Evolutionary conservation across 30 jellyfish, hydroid and myxozoan genomes (phyloP).

Genomic region (Mastigias papua): DNA sequence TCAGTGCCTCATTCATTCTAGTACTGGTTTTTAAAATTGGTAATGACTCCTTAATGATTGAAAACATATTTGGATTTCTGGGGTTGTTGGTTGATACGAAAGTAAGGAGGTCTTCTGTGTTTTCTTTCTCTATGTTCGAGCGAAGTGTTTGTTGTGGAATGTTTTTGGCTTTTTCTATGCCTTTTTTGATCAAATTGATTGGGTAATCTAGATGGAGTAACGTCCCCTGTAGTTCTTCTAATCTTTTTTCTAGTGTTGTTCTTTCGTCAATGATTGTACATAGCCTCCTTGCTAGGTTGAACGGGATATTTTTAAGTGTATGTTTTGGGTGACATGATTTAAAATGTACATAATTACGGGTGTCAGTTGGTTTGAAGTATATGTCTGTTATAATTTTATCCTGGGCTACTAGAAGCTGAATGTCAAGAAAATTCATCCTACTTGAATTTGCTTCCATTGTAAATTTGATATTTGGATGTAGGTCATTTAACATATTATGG

Average conservation of each 20-base stretch:
- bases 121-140: neutral
- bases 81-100: conserved; percentile 50
- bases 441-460: conserved; percentile 15
- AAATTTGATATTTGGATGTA: conserved; percentile 1
- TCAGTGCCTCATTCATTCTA: neutral
- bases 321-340: conserved; percentile 6
- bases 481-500: conserved; percentile 1
- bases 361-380: conserved; percentile 7
- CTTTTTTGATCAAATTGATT: neutral
- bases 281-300: neutral
- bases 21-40: conserved; percentile 38
- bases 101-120: neutral
- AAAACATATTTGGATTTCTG: conserved; percentile 33
- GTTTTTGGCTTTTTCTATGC: conserved; percentile 4
- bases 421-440: neutral
- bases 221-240: neutral
- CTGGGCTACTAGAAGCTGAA: conserved; percentile 1
- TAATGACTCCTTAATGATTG: conserved; percentile 20
- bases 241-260: neutral
- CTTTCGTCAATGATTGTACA: neutral
- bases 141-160: conserved; percentile 1
- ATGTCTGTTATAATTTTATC: conserved; percentile 3
- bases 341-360: neutral
- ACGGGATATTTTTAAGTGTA: conserved; percentile 3
- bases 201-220: conserved; percentile 5